Conservation (phyloP, 2,888 invertebrate species). For the Andrena minutula region DNA sequence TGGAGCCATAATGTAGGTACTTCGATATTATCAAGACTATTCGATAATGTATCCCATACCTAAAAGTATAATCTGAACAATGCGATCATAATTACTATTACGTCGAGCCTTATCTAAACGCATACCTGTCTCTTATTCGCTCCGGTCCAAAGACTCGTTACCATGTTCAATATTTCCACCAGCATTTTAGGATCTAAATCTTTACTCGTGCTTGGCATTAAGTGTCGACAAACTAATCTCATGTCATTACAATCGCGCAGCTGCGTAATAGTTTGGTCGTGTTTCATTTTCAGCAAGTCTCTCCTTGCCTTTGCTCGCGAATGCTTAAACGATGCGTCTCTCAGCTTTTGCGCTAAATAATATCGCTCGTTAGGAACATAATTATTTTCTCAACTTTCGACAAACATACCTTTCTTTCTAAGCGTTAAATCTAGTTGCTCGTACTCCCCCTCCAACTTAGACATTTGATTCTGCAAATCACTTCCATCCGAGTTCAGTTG, state of each 20-base stretch:
- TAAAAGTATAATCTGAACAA: constrained; percentile 56
- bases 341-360: constrained; percentile 71
- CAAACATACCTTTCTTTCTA: constrained; percentile 75
- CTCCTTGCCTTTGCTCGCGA: constrained; percentile 66
- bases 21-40: constrained; percentile 72
- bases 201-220: constrained; percentile 76
- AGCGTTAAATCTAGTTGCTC: constrained; percentile 72
- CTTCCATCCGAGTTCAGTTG: constrained; percentile 66
- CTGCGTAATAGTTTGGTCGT: constrained; percentile 72
- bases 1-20: constrained; percentile 77
- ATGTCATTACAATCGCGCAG: constrained; percentile 76
- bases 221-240: constrained; percentile 75
- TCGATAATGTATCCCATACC: constrained; percentile 75
- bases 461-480: constrained; percentile 68
- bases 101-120: constrained; percentile 23
- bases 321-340: constrained; percentile 67
- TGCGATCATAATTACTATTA: constrained; percentile 11
- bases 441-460: constrained; percentile 71
- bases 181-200: constrained; percentile 73
- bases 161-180: constrained; percentile 73
- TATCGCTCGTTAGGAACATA: constrained; percentile 17
- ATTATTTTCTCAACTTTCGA: background rate
- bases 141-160: constrained; percentile 74
- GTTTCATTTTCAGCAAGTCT: constrained; percentile 74
- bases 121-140: constrained; percentile 77